These are phyloP conservation scores for Tokudaia tokunoshimensis DNA, from an alignment of 2,797 vertebrate genomes.

Conservation along the genomic window DNA sequence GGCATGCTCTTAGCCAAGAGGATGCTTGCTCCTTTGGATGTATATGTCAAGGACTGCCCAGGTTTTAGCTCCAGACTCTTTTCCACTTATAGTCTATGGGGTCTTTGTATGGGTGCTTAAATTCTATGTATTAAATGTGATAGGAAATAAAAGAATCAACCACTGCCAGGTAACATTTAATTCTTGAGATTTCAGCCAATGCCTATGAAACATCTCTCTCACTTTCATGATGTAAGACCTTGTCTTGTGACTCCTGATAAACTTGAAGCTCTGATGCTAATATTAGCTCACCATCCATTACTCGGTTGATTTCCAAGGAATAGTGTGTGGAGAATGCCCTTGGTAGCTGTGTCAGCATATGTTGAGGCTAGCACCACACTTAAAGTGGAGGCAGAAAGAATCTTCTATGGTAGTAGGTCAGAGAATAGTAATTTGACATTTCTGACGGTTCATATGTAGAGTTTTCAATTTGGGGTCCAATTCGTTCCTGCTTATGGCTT, in stretches of 20 bases:
- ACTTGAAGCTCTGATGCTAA: slow-evolving; percentile 28
- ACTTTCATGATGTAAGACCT: slow-evolving; percentile 23
- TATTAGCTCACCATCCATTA: background rate
- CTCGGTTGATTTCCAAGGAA: slow-evolving; percentile 32
- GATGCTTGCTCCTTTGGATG: background rate
- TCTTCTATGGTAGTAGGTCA: slow-evolving; percentile 1
- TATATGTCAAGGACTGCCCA: background rate
- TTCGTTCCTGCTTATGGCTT: slow-evolving; percentile 60
- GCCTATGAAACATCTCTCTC: slow-evolving; percentile 14
- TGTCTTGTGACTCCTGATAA: slow-evolving; percentile 46
- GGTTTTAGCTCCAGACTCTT: background rate
- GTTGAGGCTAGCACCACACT: background rate
- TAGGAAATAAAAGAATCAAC: slow-evolving; percentile 8
- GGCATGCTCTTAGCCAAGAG: background rate
- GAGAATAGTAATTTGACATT: slow-evolving; percentile 35
- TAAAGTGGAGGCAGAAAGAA: background rate
- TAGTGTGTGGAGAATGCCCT: background rate
- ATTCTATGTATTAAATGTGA: slow-evolving; percentile 5
- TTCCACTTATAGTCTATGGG: background rate
- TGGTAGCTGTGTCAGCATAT: background rate
- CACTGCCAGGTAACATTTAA: background rate
- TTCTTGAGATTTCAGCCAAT: background rate
- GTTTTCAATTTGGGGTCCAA: slow-evolving; percentile 22
- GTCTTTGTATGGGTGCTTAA: slow-evolving; percentile 1
- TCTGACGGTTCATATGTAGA: background rate